Base-by-base conservation (phyloP, 53 echinoderm and acorn worm species). In the Crossaster papposus region DNA sequence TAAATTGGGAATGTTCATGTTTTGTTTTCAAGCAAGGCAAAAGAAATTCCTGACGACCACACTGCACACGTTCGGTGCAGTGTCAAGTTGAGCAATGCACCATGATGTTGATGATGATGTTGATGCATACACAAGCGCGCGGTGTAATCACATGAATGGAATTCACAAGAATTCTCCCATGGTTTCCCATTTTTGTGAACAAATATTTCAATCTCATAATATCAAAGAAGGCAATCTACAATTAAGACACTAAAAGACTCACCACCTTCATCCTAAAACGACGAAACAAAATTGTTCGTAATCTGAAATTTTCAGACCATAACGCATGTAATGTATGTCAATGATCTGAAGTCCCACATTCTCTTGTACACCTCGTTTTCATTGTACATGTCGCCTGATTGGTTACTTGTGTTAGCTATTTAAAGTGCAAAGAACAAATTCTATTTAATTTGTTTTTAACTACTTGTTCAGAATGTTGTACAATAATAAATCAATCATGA, bases 271-370 rank as follows among this genome's bases (percentile, higher is more conserved):
- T 52, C 30, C 52, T 26, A 51, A 73, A 51, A 36, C 24, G 54
- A 84, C 72, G 72, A 84, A 84, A 71, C 30, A 44, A 72, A 53
- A 52, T 84, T 84, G 52, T 71, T 15, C 22, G n/a, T 24, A 70
- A 35, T 72, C 84, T 31, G 84, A 28, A 84, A 84, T 84, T 72
- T 65, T 72, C 72, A 51, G 72, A 35, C 84, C 72, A 72, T 72
- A 84, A 72, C 37, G 23, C 44, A 76, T 35, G 51, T 78, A 71
- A 84, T 84, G 72, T 22, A 50, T 54, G 84, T 71, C 20, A 68
- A n/a, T 83, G 83, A 70, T 33, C 17, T 62, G 8, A 65, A 68
- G 22, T 37, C 83, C 82, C 70, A 32, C 83, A 83, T 83, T 83
- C 83, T 83, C 50, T 26, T 68, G 70, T 36, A 37, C 70, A 29